Evolutionary conservation across 2,888 invertebrate species (phyloP), one percentile per base, ranked within the genome.

Genomic region (Acanthosepion lycidas): DNA sequence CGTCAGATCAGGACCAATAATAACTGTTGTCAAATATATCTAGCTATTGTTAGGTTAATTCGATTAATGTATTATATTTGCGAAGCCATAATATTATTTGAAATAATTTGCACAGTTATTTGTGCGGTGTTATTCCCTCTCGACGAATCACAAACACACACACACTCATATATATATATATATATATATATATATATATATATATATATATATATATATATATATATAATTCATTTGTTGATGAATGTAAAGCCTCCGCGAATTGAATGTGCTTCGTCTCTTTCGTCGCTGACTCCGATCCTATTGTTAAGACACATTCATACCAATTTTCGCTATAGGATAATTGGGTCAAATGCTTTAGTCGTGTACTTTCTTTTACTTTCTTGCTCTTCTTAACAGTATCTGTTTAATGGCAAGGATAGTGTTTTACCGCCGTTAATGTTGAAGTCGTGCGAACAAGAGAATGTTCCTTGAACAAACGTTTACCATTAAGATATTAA

Each of bases 401-500:
- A 33, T n/a, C 42, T 78, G 33, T 78, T n/a, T 33, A 78, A 78
- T n/a, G 78, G 15, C 78, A 78, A n/a, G 6, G n/a, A n/a, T 78
- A n/a, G 12, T 15, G 9, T 78, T 78, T 78, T 23, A 59, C 20
- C 23, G 23, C 6, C 20, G 59, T 59, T 59, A 59, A 51, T 51
- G 18, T 26, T n/a, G 49, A 92, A 26, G 42, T n/a, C 48, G 28
- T 9, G 23, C 28, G 48, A 48, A 28, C 51, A 92, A 48, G 92
- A 92, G 92, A 9, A 18, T 78, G n/a, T n/a, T 18, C 33, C 15
- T n/a, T 78, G n/a, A n/a, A 78, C 78, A 78, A n/a, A n/a, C n/a
- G 12, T 78, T 78, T 78, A 78, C 78, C 78, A 78, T 78, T 78
- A 78, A 78, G 78, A 78, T 78, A 78, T 78, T 78, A 78, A 33